These are phyloP conservation scores for Portunus trituberculatus DNA, from an alignment of 1,140 invertebrate species.

Conservation along the genomic window DNA sequence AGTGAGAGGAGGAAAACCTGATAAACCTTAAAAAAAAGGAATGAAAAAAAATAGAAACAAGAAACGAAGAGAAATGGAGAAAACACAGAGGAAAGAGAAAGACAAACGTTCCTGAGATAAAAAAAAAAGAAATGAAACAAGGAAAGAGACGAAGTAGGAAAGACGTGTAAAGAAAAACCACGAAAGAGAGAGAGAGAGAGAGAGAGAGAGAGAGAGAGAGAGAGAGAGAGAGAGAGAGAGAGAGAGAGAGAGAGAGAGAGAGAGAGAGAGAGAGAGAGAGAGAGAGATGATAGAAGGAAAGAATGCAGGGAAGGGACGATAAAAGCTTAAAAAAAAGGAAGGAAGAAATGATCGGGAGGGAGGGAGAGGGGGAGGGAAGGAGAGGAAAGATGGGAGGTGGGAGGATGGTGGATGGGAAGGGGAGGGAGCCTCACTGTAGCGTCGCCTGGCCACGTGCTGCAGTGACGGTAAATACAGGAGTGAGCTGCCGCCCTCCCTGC, in stretches of 20 bases:
- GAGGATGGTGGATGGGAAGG: neutral
- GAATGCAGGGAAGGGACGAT: neutral
- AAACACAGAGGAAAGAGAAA: no score
- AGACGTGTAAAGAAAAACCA: neutral
- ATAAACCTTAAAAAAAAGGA: neutral
- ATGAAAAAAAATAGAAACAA: neutral
- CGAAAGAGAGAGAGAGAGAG: neutral
- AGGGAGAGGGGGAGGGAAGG: neutral
- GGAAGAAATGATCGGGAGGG: neutral
- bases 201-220: neutral
- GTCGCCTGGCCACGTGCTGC: slow-evolving; percentile 4
- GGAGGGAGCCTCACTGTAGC: neutral
- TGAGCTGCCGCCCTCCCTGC: neutral
- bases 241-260: neutral
- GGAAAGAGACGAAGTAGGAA: neutral
- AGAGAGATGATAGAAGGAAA: neutral
- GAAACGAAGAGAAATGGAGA: neutral
- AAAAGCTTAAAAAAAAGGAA: neutral
- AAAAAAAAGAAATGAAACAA: neutral
- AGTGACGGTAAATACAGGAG: neutral
- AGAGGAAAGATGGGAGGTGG: neutral
- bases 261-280: neutral
- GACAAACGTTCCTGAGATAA: neutral
- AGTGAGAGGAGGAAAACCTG: neutral
- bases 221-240: neutral